phyloP scores from a whole-genome alignment of 2,113 vertebrate genomes.

The Scomber scombrus region DNA sequence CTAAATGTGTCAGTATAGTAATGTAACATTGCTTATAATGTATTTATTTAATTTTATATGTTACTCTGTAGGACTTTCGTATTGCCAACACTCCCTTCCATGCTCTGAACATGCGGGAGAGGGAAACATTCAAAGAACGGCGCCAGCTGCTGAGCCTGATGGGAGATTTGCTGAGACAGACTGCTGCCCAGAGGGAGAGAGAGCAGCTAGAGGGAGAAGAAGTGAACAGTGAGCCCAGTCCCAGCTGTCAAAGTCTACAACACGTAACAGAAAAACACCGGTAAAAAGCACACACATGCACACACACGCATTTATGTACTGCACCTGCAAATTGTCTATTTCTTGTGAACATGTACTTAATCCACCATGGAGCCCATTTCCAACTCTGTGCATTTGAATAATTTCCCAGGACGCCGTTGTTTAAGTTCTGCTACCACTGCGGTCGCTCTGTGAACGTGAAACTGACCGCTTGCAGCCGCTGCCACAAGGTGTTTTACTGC shows the following conservation, averaged over 20 bases:
- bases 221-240: neutral
- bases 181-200: constrained; percentile 61
- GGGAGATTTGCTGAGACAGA: constrained; percentile 76
- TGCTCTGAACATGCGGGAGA: constrained; percentile 74
- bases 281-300: too few species aligned
- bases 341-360: too few species aligned
- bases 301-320: neutral
- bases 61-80: constrained; percentile 79
- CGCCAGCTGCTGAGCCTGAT: constrained; percentile 82
- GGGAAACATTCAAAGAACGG: constrained; percentile 76
- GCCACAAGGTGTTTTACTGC: constrained; percentile 86
- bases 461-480: constrained; percentile 81
- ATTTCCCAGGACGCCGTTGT: constrained; percentile 74
- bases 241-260: too few species aligned
- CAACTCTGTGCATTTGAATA: neutral
- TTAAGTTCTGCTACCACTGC: constrained; percentile 89
- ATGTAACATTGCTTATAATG: too few species aligned
- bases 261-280: too few species aligned
- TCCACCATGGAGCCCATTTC: neutral
- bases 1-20: too few species aligned
- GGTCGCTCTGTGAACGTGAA: constrained; percentile 85
- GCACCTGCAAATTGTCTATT: neutral
- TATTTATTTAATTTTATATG: neutral
- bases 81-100: constrained; percentile 86
- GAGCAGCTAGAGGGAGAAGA: constrained; percentile 32